Conservation (phyloP, 1,140 invertebrate genomes). For the Laupala kohalensis region DNA sequence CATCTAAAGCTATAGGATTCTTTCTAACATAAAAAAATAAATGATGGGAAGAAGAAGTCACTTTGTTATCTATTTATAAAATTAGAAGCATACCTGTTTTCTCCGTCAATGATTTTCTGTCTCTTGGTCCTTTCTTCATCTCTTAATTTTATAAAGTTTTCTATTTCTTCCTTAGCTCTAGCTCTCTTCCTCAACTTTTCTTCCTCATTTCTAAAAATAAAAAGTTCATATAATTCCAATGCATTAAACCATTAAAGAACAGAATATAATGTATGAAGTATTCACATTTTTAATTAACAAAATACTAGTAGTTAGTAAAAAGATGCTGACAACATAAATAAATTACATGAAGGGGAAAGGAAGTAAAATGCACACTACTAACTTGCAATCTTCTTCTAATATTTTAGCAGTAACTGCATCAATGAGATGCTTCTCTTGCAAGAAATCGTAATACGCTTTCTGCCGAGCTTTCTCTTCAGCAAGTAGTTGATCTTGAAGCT, state of each 20-base stretch:
- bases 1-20: no score
- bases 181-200: not conserved
- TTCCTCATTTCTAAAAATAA: not conserved
- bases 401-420: slow-evolving; percentile 28
- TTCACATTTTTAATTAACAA: no score
- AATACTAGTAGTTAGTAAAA: no score
- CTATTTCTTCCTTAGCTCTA: not conserved
- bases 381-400: slow-evolving; percentile 27
- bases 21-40: no score
- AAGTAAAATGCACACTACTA: no score
- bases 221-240: not conserved
- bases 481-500: slow-evolving; percentile 30
- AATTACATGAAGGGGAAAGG: no score
- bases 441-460: slow-evolving; percentile 27
- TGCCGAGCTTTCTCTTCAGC: slow-evolving; percentile 24
- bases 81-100: not conserved
- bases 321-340: no score
- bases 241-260: not conserved
- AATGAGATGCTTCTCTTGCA: slow-evolving; percentile 29
- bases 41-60: no score
- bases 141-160: not conserved
- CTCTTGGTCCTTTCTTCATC: not conserved
- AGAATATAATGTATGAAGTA: no score
- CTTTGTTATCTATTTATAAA: no score
- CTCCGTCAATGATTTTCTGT: not conserved